A percentile compares a stretch with the other conserved stretches of the same genome.
phyloP scores from a whole-genome alignment of 2,113 vertebrate genomes.

The Rostratula benghalensis region DNA sequence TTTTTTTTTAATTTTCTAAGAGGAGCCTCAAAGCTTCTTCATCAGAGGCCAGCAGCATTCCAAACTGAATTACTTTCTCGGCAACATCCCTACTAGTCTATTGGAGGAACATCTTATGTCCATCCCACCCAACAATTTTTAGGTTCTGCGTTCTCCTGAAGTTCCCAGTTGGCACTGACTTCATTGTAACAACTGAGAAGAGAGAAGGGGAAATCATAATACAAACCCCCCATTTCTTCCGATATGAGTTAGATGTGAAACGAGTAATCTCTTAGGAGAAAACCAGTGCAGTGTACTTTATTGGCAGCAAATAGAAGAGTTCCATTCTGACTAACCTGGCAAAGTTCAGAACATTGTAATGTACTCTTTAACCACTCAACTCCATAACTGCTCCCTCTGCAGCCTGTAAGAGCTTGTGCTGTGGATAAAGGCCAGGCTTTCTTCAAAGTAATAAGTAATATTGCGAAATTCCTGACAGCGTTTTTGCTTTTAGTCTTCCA shows the following conservation, averaged over 20 bases:
- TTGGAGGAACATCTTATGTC: not conserved
- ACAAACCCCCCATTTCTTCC: not conserved
- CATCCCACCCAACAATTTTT: not conserved
- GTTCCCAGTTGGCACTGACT: not conserved
- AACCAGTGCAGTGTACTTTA: not conserved
- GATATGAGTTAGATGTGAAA: not conserved
- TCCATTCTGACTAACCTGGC: slow-evolving; percentile 29
- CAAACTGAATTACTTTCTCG: not conserved
- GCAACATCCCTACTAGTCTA: not conserved
- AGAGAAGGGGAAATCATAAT: not conserved
- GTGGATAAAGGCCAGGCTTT: slow-evolving; percentile 20
- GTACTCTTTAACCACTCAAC: not conserved
- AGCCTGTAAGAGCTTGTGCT: slow-evolving; percentile 9
- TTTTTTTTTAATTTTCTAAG: not conserved
- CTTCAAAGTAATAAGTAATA: not conserved
- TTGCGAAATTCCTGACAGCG: not conserved
- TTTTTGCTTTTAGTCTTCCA: not conserved
- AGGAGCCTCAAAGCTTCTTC: not conserved
- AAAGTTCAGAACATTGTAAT: not conserved
- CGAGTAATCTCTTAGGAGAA: not conserved
- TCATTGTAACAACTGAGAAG: not conserved
- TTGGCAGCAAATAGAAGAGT: not conserved
- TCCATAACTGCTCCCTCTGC: not conserved
- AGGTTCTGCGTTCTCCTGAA: not conserved
- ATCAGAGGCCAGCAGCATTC: not conserved